Conservation (phyloP, 2,113 vertebrate genomes). For the Sialia sialis region DNA sequence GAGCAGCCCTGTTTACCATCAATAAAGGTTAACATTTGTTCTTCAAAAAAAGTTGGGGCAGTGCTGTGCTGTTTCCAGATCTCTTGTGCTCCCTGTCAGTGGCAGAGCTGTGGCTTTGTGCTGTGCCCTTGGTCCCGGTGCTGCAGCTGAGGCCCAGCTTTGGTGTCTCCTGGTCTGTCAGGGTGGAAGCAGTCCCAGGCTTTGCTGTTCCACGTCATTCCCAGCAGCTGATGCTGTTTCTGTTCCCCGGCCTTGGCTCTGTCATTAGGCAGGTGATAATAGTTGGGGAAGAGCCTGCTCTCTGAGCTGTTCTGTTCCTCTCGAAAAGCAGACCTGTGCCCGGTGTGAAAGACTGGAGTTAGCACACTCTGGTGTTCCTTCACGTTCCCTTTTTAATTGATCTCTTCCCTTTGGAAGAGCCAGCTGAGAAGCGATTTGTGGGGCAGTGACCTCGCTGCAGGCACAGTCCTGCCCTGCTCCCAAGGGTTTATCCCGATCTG, state of each 20-base stretch:
- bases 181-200: neutral
- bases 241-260: neutral
- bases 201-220: neutral
- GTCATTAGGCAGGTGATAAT: too few species aligned
- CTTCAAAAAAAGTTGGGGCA: neutral
- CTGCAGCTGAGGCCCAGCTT: neutral
- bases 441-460: neutral
- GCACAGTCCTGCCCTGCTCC: neutral
- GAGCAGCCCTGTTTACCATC: neutral
- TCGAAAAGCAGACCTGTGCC: neutral
- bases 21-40: constrained; percentile 1
- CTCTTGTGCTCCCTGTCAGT: accelerated
- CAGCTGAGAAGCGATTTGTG: accelerated
- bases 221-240: neutral
- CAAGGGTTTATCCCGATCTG: accelerated
- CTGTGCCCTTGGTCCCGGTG: neutral
- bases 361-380: accelerated
- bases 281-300: neutral
- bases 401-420: neutral
- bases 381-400: neutral
- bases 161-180: neutral
- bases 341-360: accelerated
- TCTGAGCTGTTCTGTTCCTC: neutral
- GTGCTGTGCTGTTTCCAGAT: neutral
- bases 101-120: neutral